phyloP scores from a whole-genome alignment of 64 coral and sea anemone genomes.

The Montipora capricornis region DNA sequence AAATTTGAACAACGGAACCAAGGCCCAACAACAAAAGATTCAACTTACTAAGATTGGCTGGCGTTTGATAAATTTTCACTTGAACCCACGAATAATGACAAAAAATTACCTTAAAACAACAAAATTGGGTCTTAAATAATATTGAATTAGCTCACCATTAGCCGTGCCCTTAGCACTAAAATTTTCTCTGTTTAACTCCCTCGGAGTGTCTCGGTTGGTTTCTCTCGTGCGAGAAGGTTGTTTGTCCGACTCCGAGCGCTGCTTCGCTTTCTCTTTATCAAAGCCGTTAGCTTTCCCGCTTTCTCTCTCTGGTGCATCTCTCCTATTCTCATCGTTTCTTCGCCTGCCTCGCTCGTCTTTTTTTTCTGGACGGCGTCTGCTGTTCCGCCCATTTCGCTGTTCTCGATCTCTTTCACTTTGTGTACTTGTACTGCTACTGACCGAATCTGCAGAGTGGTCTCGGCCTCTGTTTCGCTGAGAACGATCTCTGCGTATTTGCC shows the following conservation, averaged over 20 bases:
- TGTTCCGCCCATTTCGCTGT: constrained; percentile 94
- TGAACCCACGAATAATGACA: background rate
- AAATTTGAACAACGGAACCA: constrained; percentile 36
- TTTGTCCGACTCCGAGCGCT: constrained; percentile 68
- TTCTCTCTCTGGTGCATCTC: constrained; percentile 82
- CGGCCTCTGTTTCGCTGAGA: constrained; percentile 96
- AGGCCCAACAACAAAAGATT: background rate
- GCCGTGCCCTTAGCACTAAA: constrained; percentile 24
- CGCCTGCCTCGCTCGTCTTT: constrained; percentile 87
- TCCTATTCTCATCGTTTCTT: constrained; percentile 64
- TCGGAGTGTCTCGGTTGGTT: constrained; percentile 26
- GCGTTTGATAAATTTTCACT: constrained; percentile 3
- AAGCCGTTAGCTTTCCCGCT: constrained; percentile 52
- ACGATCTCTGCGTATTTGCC: constrained; percentile 96
- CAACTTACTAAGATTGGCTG: background rate
- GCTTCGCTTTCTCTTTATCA: constrained; percentile 81
- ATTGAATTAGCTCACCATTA: constrained; percentile 35
- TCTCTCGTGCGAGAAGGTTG: constrained; percentile 40
- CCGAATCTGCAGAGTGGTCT: constrained; percentile 96
- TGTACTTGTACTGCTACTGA: constrained; percentile 85
- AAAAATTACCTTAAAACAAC: background rate
- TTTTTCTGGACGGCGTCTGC: constrained; percentile 82
- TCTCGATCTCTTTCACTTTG: constrained; percentile 90
- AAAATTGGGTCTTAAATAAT: background rate
- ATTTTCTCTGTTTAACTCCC: constrained; percentile 64